Evolutionary conservation across 2,113 vertebrate species (phyloP).

Genomic region (Sarotherodon lohbergeri): DNA sequence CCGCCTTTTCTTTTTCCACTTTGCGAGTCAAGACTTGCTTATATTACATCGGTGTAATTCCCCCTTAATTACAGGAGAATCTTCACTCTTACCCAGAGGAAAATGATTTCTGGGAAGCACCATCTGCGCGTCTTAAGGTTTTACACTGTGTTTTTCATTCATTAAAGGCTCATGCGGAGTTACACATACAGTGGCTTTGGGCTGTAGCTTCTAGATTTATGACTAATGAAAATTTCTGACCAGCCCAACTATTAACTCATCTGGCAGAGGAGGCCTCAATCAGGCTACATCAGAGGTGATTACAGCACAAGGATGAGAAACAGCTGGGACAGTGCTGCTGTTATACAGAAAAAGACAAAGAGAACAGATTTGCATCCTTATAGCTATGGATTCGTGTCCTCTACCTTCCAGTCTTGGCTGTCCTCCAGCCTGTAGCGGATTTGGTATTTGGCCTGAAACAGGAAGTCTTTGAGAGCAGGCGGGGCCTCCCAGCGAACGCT

Average conservation of each 20-base stretch:
- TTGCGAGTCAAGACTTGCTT: conserved; percentile 58
- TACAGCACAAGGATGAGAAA: conserved; percentile 27
- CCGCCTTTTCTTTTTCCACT: conserved; percentile 28
- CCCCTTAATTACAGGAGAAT: conserved; percentile 58
- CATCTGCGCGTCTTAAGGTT: conserved; percentile 11
- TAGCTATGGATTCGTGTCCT: neutral
- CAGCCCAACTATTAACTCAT: conserved; percentile 12
- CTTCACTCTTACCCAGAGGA: conserved; percentile 46
- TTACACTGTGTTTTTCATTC: conserved; percentile 25
- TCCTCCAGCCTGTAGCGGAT: conserved; percentile 97
- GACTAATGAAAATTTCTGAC: conserved; percentile 17
- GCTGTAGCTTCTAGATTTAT: conserved; percentile 1
- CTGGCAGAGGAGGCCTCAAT: conserved; percentile 41
- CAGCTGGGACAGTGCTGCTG: conserved; percentile 25
- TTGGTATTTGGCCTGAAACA: conserved; percentile 98
- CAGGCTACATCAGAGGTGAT: conserved; percentile 42
- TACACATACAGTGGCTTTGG: conserved; percentile 24
- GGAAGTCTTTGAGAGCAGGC: conserved; percentile 90
- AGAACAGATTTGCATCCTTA: neutral
- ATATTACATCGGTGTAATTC: conserved; percentile 48
- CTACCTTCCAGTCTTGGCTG: conserved; percentile 96
- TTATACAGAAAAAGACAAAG: neutral
- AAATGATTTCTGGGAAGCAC: conserved; percentile 16
- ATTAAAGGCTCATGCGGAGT: conserved; percentile 9
- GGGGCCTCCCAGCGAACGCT: conserved; percentile 94